These are phyloP conservation scores for Dryoscopus gambensis DNA, from an alignment of 2,113 vertebrate species.

Conservation along the genomic window DNA sequence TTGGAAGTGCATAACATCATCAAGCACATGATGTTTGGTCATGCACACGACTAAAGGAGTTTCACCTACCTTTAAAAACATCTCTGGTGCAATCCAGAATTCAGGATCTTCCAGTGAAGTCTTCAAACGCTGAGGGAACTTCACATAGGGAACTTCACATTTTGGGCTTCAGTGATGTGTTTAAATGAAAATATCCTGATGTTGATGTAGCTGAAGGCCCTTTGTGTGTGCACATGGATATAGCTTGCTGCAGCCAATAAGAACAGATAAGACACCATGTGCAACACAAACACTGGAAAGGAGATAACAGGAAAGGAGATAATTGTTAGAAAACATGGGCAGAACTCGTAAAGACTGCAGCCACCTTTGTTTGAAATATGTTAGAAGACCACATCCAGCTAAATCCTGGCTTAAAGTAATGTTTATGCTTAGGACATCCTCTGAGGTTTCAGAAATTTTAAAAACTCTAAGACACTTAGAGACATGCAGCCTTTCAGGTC, in stretches of 20 bases:
- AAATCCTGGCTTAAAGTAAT: neutral
- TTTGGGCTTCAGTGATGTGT: neutral
- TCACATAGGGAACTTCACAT: fast-evolving
- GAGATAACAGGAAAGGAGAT: neutral
- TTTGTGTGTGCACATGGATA: neutral
- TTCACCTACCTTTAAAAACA: neutral
- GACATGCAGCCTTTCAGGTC: neutral
- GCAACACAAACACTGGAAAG: neutral
- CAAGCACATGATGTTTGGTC: neutral
- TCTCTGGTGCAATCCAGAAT: neutral
- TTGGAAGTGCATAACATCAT: neutral
- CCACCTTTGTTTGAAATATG: neutral
- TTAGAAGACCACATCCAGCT: neutral
- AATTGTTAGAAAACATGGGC: neutral
- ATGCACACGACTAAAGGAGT: neutral
- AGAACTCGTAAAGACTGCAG: neutral
- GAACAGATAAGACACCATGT: neutral
- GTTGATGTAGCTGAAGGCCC: neutral
- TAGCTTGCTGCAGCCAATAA: neutral
- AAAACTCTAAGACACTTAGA: neutral
- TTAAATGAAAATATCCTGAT: neutral
- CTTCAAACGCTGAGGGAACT: too few relatives aligned
- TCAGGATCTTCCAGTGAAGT: neutral
- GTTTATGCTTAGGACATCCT: neutral
- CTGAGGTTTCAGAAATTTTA: neutral